Evolutionary conservation across 1,140 invertebrate genomes (phyloP), one percentile per base, ranked within the genome.

Genomic region (Helicoverpa armigera): DNA sequence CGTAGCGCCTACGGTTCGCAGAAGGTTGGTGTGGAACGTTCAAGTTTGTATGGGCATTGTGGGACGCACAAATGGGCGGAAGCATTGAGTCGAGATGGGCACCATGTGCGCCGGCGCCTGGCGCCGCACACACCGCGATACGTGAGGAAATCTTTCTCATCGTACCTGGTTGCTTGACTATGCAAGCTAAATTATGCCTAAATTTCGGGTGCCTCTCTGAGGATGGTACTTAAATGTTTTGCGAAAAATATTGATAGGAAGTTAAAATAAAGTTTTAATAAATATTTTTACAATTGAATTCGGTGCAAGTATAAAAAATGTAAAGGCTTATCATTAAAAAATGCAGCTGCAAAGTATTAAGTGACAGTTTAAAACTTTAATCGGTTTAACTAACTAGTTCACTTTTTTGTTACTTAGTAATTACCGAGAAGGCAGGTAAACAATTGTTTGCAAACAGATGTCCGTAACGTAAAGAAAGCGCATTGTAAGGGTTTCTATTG

Each of bases 61-160:
- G 89, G 90, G 90, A 90, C 89, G 89, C 85, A 85, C 84, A 87
- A 89, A 90, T 91, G 92, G 90, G 88, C 90, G 91, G 91, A 91
- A 90, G 89, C 83, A 82, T 80, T 81, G 85, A 82, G 87, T 74
- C 35, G 72, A 74, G 72, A 74, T 74, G 65, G 51, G 81, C 79
- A 80, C 82, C 85, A 83, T 85, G 85, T 89, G 90, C 88, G 87
- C 88, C 83, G 90, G 92, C 91, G 92, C 91, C 90, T 88, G 91
- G 91, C 92, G 90, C 90, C 90, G 73, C 83, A 72, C 67, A 60
- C 69, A 72, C 18, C 50, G 67, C 86, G 81, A 92, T 88, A 91
- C 90, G 90, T 94, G 92, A 93, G 90, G 93, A 92, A 93, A 92
- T 93, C 90, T 92, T 88, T 87, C 87, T 88, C 84, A 75, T 53